Conservation (phyloP, 2,797 vertebrate genomes). For the Toxotes lorentzi region DNA sequence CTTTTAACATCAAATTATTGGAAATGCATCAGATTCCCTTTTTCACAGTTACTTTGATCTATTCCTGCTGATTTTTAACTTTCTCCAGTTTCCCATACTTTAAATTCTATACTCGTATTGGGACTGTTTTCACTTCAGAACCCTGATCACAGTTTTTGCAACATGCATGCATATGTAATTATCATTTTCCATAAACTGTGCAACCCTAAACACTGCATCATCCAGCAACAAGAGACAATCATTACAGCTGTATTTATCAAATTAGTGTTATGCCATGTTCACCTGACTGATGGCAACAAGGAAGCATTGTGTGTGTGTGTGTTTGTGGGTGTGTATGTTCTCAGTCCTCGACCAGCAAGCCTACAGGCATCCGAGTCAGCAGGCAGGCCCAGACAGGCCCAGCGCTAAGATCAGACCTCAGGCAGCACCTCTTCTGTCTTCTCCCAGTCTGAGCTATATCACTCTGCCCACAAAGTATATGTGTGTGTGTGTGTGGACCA, state of each 20-base stretch:
- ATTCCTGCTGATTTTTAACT: too few relatives aligned
- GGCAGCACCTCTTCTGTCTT: conserved; percentile 48
- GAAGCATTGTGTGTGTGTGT: conserved; percentile 4
- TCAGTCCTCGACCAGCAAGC: conserved; percentile 33
- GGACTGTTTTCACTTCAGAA: neutral
- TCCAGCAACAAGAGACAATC: conserved; percentile 4
- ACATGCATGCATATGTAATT: neutral
- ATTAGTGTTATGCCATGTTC: conserved; percentile 23
- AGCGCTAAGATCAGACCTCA: conserved; percentile 42
- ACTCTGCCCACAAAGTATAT: conserved; percentile 11
- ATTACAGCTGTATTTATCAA: conserved; percentile 28
- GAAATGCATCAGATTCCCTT: neutral
- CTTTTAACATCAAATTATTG: neutral
- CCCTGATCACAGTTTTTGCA: conserved; percentile 9
- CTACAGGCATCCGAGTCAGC: conserved; percentile 43
- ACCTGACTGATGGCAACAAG: conserved; percentile 38
- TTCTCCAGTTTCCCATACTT: neutral
- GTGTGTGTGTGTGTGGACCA: conserved; percentile 21
- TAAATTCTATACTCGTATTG: neutral
- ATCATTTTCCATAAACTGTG: neutral
- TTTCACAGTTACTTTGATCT: too few relatives aligned
- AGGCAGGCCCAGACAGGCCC: conserved; percentile 63
- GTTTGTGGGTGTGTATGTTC: conserved; percentile 24
- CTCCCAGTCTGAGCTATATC: conserved; percentile 32
- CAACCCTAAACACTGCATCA: neutral